These are phyloP conservation scores for Pogonognathellus flavescens DNA, from an alignment of 1,140 invertebrate genomes.

Conservation along the genomic window DNA sequence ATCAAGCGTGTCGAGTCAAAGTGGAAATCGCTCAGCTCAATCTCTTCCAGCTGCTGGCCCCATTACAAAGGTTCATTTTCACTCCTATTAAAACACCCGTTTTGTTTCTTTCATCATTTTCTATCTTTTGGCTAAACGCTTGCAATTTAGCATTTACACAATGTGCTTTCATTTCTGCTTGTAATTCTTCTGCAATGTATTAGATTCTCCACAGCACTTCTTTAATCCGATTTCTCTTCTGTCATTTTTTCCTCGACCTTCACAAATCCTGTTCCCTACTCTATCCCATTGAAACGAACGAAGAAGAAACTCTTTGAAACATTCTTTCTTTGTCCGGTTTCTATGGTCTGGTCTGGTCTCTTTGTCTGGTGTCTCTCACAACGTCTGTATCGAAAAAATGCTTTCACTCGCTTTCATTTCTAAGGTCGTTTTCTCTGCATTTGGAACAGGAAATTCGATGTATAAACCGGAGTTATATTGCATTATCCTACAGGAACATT, in stretches of 20 bases:
- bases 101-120: constrained; percentile 14
- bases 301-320: constrained; percentile 18
- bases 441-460: no score
- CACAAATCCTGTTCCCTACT: not conserved
- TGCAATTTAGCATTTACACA: not conserved
- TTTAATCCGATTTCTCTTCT: not conserved
- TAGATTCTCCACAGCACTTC: not conserved
- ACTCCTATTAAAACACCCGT: not conserved
- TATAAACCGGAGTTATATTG: no score
- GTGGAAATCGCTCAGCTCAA: constrained; percentile 74
- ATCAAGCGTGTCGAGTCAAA: constrained; percentile 78
- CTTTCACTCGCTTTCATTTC: not conserved
- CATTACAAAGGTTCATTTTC: constrained; percentile 90
- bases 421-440: not conserved
- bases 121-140: not conserved
- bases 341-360: not conserved
- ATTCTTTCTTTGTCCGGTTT: constrained; percentile 31
- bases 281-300: not conserved
- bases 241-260: not conserved
- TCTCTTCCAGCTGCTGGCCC: constrained; percentile 81
- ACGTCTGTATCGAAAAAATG: not conserved
- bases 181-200: not conserved
- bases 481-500: no score
- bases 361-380: not conserved
- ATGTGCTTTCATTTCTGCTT: not conserved